Evolutionary conservation across 2,888 invertebrate genomes (phyloP).

Genomic region (Rugalucina vietnamica): DNA sequence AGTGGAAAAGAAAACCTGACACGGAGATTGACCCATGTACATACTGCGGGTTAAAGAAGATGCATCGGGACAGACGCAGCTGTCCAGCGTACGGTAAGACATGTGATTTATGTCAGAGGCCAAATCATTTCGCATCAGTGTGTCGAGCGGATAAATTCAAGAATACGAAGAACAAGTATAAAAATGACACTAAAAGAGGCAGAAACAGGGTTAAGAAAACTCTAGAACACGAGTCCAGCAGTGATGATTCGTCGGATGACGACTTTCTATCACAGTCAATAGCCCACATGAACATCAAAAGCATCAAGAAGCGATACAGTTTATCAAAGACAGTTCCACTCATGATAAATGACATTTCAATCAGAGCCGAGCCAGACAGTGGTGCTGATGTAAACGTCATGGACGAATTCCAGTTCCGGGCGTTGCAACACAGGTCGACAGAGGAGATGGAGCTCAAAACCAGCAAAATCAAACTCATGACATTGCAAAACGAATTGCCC

Average conservation of each 20-base stretch:
- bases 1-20: background rate
- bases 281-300: conserved; percentile 3
- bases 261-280: background rate
- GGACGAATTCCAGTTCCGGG: conserved; percentile 20
- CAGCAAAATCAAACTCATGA: conserved; percentile 5
- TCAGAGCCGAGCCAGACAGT: conserved; percentile 28
- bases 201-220: background rate
- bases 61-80: background rate
- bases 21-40: background rate
- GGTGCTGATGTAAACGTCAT: conserved; percentile 33
- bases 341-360: conserved; percentile 7
- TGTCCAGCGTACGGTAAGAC: conserved; percentile 12
- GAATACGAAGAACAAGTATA: background rate
- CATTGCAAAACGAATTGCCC: conserved; percentile 4
- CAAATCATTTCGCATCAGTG: background rate
- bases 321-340: background rate
- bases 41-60: background rate
- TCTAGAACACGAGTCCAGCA: background rate
- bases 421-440: background rate
- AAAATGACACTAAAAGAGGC: background rate
- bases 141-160: background rate
- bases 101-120: background rate
- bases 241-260: background rate
- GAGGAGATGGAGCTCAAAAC: background rate
- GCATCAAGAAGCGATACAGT: background rate